Percentiles rank a stretch among this genome's conserved stretches.
These are phyloP conservation scores for Cricetomys ansorgei DNA, from an alignment of 2,113 vertebrate genomes.

Conservation along the genomic window DNA sequence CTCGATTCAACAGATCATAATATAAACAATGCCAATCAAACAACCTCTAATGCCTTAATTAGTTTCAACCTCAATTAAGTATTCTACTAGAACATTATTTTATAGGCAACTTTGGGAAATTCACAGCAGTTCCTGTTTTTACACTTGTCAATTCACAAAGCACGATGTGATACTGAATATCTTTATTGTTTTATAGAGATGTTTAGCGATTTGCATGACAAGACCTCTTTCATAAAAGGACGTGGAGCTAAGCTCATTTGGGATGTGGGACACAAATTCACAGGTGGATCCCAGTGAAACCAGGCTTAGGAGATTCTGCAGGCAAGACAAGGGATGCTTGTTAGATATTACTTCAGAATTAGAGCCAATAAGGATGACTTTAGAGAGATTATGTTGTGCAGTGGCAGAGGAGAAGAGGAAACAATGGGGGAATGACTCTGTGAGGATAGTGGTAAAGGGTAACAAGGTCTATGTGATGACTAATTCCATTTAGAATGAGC, in stretches of 20 bases:
- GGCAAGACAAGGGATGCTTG: not conserved
- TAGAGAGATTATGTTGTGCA: constrained; percentile 31
- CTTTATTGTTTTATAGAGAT: not conserved
- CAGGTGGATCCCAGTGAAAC: constrained; percentile 54
- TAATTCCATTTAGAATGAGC: not conserved
- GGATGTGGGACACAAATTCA: constrained; percentile 2
- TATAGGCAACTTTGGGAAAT: not conserved
- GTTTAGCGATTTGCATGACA: not conserved
- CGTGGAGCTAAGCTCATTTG: constrained; percentile 8
- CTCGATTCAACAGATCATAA: constrained; percentile 5
- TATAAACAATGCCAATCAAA: not conserved
- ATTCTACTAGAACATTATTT: not conserved
- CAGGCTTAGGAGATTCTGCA: constrained; percentile 46
- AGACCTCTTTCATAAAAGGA: not conserved
- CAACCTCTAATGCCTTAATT: not conserved
- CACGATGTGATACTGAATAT: not conserved
- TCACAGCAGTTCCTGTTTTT: not conserved
- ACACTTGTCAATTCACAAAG: constrained; percentile 16
- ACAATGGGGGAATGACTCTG: not conserved
- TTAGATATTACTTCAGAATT: constrained; percentile 1
- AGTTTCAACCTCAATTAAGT: constrained; percentile 4
- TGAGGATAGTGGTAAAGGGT: not conserved
- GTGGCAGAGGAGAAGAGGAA: constrained; percentile 3
- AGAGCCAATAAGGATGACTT: constrained; percentile 40
- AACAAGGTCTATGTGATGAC: not conserved